Conservation (phyloP, 2,888 invertebrate genomes). For the Caenorhabditis afra region DNA sequence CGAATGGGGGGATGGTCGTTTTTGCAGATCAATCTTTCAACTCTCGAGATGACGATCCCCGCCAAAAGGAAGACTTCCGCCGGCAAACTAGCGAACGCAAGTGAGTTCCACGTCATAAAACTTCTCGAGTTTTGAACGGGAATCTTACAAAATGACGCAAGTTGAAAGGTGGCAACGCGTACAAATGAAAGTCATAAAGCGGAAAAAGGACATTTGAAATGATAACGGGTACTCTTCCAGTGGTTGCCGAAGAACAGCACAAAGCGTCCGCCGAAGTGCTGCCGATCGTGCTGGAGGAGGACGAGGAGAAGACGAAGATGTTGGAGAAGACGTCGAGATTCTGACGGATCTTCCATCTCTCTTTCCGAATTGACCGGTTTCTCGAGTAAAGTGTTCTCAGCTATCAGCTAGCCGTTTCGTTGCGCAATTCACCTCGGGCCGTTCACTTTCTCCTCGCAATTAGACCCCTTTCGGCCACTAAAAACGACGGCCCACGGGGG, state of each 20-base stretch:
- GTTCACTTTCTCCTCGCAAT: constrained; percentile 46
- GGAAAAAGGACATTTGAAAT: neutral
- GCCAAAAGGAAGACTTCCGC: constrained; percentile 39
- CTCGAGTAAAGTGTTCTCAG: constrained; percentile 43
- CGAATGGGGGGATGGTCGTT: neutral
- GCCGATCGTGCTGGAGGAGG: constrained; percentile 58
- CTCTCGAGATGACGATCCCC: constrained; percentile 49
- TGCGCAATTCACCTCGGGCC: constrained; percentile 40
- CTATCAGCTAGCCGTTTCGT: constrained; percentile 51
- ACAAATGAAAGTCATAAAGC: too few relatives aligned
- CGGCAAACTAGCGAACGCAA: constrained; percentile 32
- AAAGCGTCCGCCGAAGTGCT: constrained; percentile 50
- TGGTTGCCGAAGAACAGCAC: constrained; percentile 50
- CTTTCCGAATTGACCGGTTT: constrained; percentile 37
- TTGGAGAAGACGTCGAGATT: constrained; percentile 34
- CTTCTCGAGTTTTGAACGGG: too few relatives aligned
- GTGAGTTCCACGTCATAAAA: constrained; percentile 37
- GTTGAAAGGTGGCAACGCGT: too few relatives aligned
- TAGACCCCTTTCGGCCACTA: constrained; percentile 51
- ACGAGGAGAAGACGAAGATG: constrained; percentile 50
- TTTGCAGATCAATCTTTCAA: constrained; percentile 49
- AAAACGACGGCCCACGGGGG: constrained; percentile 19
- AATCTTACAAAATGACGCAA: too few relatives aligned
- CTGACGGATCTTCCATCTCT: constrained; percentile 14
- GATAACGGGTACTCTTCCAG: neutral